phyloP scores from a whole-genome alignment of 2,113 vertebrate species.

The Oceanodroma tethys region DNA sequence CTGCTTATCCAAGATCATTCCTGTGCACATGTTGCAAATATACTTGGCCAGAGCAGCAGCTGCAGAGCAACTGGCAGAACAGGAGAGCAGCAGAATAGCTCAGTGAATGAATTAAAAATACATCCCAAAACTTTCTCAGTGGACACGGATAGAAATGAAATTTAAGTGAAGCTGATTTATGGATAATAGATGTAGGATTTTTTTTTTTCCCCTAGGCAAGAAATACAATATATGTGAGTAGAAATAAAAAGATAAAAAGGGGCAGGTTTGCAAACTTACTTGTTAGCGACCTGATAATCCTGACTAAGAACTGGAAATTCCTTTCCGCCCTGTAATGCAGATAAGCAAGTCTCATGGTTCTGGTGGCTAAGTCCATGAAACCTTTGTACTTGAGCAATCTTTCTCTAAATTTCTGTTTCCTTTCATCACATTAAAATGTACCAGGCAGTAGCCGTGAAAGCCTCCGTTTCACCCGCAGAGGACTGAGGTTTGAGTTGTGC shows the following conservation, averaged over 20 bases:
- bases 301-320: slow-evolving; percentile 35
- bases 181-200: not conserved
- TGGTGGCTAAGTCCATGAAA: not conserved
- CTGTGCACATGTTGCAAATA: not conserved
- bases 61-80: not conserved
- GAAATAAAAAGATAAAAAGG: not conserved
- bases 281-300: not conserved
- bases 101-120: not conserved
- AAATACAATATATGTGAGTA: not conserved
- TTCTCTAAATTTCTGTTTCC: not conserved
- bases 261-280: not conserved
- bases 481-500: not conserved
- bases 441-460: not conserved
- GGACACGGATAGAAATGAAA: not conserved
- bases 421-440: not conserved
- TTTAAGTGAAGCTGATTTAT: not conserved
- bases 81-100: not conserved
- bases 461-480: rapidly evolving
- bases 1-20: not conserved
- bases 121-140: not conserved
- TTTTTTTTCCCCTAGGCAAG: not conserved
- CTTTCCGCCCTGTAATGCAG: not conserved
- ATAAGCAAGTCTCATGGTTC: not conserved
- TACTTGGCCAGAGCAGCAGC: not conserved
- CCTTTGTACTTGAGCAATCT: not conserved